These are phyloP conservation scores for Ariopsis seemanni DNA, from an alignment of 2,113 vertebrate genomes.

Conservation along the genomic window DNA sequence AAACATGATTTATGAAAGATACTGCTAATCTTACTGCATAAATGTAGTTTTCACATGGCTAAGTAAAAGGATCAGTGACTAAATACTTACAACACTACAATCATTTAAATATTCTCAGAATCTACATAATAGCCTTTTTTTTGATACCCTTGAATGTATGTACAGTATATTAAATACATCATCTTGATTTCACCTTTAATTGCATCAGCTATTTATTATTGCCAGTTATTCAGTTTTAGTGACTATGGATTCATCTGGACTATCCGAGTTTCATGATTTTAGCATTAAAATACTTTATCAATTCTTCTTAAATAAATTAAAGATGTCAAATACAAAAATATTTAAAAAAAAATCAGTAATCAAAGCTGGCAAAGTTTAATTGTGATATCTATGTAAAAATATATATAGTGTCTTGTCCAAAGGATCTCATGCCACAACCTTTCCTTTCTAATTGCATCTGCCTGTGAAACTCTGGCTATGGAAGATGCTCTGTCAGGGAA, in stretches of 20 bases:
- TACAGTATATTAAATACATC: neutral
- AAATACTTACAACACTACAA: neutral
- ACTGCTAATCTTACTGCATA: neutral
- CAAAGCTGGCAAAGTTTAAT: neutral
- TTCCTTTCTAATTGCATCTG: neutral
- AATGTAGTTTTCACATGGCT: neutral
- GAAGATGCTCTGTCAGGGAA: neutral
- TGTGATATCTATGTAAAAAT: neutral
- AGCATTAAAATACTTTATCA: neutral
- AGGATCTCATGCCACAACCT: neutral
- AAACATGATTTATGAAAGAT: neutral
- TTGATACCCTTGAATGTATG: neutral
- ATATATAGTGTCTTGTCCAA: neutral
- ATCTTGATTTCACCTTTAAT: neutral
- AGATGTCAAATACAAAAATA: neutral
- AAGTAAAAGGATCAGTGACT: neutral
- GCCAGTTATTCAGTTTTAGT: neutral
- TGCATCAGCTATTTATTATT: neutral
- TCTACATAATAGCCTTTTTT: neutral
- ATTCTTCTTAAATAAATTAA: neutral
- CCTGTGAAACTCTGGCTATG: neutral
- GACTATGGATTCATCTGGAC: neutral
- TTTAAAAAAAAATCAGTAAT: neutral
- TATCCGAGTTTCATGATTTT: neutral
- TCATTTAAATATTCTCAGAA: neutral